A percentile compares a stretch with the other conserved stretches of the same genome.
Conservation (phyloP, 1,140 invertebrate species). For the Anastatus disparis region DNA sequence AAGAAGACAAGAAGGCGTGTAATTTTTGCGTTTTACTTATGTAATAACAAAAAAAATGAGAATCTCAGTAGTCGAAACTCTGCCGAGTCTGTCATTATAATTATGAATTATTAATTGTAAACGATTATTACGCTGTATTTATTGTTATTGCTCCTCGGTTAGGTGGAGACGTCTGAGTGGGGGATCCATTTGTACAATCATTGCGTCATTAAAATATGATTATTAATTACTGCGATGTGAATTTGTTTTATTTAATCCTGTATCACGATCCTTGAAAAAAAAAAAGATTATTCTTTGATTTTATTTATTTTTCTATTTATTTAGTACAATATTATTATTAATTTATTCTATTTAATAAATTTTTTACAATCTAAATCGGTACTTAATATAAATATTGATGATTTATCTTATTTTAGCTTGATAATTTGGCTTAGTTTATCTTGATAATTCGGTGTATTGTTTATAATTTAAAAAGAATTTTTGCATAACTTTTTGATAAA, state of each 20-base stretch:
- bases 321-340: too few species aligned
- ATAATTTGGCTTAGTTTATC: too few species aligned
- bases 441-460: too few species aligned
- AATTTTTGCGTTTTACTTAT: constrained; percentile 32
- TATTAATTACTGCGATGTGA: constrained; percentile 52
- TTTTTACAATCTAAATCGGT: too few species aligned
- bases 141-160: constrained; percentile 67
- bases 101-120: constrained; percentile 57
- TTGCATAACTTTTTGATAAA: too few species aligned
- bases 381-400: too few species aligned
- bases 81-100: constrained; percentile 46
- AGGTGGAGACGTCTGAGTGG: constrained; percentile 61
- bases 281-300: too few species aligned
- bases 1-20: constrained; percentile 16
- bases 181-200: constrained; percentile 69
- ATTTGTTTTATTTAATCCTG: constrained; percentile 37
- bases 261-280: too few species aligned
- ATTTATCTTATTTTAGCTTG: too few species aligned
- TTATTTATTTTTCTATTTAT: too few species aligned
- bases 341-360: too few species aligned
- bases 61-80: constrained; percentile 39
- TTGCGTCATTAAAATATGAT: constrained; percentile 69
- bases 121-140: constrained; percentile 59
- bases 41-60: constrained; percentile 32
- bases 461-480: too few species aligned